phyloP scores from a whole-genome alignment of 1,140 invertebrate genomes.

The Hyphantria cunea region DNA sequence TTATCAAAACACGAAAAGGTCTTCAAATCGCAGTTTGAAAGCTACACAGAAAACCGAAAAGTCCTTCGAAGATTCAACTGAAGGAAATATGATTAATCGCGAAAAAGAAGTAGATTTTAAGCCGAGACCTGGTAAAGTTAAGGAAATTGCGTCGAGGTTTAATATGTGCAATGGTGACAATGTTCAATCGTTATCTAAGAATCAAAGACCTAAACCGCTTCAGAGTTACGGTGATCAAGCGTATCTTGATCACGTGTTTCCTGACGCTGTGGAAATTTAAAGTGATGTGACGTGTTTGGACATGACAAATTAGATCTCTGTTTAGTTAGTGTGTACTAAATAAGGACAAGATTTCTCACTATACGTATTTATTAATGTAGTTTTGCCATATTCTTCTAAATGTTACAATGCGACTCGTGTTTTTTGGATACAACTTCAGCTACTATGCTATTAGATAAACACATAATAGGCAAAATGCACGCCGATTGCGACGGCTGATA shows the following conservation, averaged over 20 bases:
- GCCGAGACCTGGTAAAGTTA: constrained; percentile 73
- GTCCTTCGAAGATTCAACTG: constrained; percentile 46
- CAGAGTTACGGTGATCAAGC: constrained; percentile 74
- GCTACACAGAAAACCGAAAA: constrained; percentile 46
- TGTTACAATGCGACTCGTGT: constrained; percentile 20
- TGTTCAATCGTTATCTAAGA: constrained; percentile 46
- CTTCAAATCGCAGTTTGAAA: constrained; percentile 46
- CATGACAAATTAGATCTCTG: constrained; percentile 53
- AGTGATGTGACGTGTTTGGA: constrained; percentile 30
- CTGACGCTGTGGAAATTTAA: constrained; percentile 78
- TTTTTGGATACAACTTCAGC: constrained; percentile 18
- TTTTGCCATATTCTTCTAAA: constrained; percentile 40
- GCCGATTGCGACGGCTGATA: constrained; percentile 6
- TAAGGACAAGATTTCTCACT: constrained; percentile 32
- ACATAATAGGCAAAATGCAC: constrained; percentile 22
- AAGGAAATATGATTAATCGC: constrained; percentile 36
- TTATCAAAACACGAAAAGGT: constrained; percentile 39
- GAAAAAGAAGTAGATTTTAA: constrained; percentile 44
- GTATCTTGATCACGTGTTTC: constrained; percentile 79
- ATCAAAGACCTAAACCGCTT: constrained; percentile 71
- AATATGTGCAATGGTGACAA: constrained; percentile 57
- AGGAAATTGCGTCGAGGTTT: constrained; percentile 71
- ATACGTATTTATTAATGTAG: constrained; percentile 42
- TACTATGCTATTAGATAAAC: constrained; percentile 17
- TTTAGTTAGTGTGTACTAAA: constrained; percentile 46